Evolutionary conservation across 2,113 vertebrate genomes (phyloP), one percentile per base, ranked within the genome.

Genomic region (Turnix velox): DNA sequence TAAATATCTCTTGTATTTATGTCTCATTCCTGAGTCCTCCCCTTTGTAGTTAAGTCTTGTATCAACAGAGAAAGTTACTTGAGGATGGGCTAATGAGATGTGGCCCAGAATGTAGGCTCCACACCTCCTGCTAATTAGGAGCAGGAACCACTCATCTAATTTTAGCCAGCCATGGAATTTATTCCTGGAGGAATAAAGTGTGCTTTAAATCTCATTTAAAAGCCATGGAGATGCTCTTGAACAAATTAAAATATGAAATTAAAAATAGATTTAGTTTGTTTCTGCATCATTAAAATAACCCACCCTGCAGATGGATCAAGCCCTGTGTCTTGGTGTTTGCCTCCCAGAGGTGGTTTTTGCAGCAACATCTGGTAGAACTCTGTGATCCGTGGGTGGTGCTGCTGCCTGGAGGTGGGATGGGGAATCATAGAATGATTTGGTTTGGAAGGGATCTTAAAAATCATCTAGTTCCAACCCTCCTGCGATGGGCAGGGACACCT

Each of bases 221-320:
- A 96, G 79, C 87, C 68, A 10, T 55, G 0, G 67, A 92, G 92
- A 80, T 73, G 16, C 88, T 85, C 83, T 75, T 55, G 90, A 88
- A 88, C 92, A 92, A 95, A 95, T 94, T 83, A 93, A 95, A 93
- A 92, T 55, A 82, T 30, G 89, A 59, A 92, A 96, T 95, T 86
- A 93, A 94, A 90, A 94, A 88, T 93, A 90, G 49, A 94, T 91
- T 91, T 17, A 3, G n/a, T 28, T 84, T 46, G 67, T 94, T 94
- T 88, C 84, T 81, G 82, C 90, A 43, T 90, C 90, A 22, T 93
- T 90, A 77, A 46, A 83, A 35, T 6, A 14, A 33, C 30, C 59
- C 87, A 49, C 0, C 3, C 74, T 2, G 37, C 22, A 12, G 69
- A 9, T 10, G 62, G 59, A 48, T 33, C 9, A 11, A 31, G 12